A percentile compares a stretch with the other conserved stretches of the same genome.
These are phyloP conservation scores for Chromis chromis DNA, from an alignment of 2,797 vertebrate genomes.

Conservation along the genomic window DNA sequence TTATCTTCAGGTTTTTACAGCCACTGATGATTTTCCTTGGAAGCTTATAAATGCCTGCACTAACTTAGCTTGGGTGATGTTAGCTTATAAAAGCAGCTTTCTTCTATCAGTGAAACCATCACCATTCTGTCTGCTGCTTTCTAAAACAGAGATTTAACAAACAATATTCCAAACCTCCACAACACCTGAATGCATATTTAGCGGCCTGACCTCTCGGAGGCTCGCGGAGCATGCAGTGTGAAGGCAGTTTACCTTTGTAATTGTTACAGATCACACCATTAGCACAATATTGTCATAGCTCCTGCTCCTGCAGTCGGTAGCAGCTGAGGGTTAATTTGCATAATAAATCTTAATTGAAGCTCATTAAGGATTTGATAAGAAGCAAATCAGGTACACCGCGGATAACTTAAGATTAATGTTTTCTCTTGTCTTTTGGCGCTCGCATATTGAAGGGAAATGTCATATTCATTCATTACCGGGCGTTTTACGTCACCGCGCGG, in stretches of 20 bases:
- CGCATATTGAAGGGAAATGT: constrained; percentile 50
- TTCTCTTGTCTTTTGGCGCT: constrained; percentile 58
- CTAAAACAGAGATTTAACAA: constrained; percentile 21
- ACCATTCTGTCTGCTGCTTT: background rate
- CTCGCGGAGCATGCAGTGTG: constrained; percentile 54
- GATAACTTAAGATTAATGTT: constrained; percentile 84
- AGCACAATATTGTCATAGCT: constrained; percentile 86
- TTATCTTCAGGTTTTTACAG: too few relatives aligned
- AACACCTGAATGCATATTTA: constrained; percentile 58
- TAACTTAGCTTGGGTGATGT: background rate
- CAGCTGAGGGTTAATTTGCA: constrained; percentile 88
- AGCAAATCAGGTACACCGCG: constrained; percentile 85
- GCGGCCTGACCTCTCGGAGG: constrained; percentile 60
- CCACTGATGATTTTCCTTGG: background rate
- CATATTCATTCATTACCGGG: constrained; percentile 34
- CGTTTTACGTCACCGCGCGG: background rate
- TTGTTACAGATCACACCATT: constrained; percentile 87
- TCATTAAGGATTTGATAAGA: constrained; percentile 89
- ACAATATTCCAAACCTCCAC: constrained; percentile 29
- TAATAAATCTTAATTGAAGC: constrained; percentile 90
- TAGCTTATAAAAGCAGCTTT: background rate
- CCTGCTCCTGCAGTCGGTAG: constrained; percentile 83
- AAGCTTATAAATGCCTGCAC: background rate
- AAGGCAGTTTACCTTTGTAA: constrained; percentile 85
- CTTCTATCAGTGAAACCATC: background rate